Evolutionary conservation across 2,888 invertebrate species (phyloP), one percentile per base, ranked within the genome.

Genomic region (Andrena chrysosceles): DNA sequence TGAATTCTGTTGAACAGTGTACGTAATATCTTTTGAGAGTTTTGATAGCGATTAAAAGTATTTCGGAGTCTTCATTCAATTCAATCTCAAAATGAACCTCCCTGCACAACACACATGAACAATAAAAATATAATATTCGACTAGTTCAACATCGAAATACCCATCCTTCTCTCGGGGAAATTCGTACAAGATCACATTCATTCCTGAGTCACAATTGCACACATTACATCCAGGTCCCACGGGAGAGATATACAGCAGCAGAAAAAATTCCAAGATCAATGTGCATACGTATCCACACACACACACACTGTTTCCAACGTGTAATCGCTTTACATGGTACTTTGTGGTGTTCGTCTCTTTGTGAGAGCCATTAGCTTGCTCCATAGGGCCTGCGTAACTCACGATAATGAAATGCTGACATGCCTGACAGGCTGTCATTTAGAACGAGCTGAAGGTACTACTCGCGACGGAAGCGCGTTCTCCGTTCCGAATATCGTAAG

Each of bases 401-500:
- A 83, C 66, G 86, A 77, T 88, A 87, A 88, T 87, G 86, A 87
- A 88, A 85, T 69, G 72, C 54, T 52, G 78, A 49, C 67, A 42
- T 67, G 73, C 20, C 68, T 83, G 88, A 85, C 82, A 81, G 75
- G 72, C 77, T 84, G 84, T 83, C 88, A 84, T 88, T 87, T 87
- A 76, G 75, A 56, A 72, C 16, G 60, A 77, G 35, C 68, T 54
- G 74, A 26, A 63, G 56, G 54, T 52, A 70, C 20, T 52, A 52
- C 67, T 67, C 63, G 33, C 20, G 23, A 8, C 48, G 33, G 8
- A 26, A 52, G 56, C 73, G 31, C 52, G 77, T 76, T 80, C 80
- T 81, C 80, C 85, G 79, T 88, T 81, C 72, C 78, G 74, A 85
- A 81, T 88, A 87, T 87, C 83, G 88, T 88, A 88, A 88, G 87